Evolutionary conservation across 2,797 vertebrate species (phyloP).

Genomic region (Aldrovandia affinis): DNA sequence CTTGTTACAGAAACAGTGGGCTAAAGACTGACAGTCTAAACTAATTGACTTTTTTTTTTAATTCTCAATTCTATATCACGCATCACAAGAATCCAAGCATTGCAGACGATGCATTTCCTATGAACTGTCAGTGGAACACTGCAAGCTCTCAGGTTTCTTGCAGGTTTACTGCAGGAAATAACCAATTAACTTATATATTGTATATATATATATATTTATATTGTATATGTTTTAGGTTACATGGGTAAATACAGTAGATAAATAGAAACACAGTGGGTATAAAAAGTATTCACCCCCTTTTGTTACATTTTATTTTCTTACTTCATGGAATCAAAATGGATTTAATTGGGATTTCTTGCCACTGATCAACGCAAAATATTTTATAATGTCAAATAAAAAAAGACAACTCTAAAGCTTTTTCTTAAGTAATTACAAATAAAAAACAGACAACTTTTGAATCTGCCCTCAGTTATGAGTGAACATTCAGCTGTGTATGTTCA

Average conservation of each 20-base stretch:
- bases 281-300: too few relatives aligned
- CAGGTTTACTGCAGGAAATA: neutral
- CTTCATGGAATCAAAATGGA: too few relatives aligned
- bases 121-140: neutral
- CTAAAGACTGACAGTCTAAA: conserved; percentile 14
- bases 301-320: too few relatives aligned
- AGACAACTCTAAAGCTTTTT: too few relatives aligned
- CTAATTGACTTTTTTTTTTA: too few relatives aligned
- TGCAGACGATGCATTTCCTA: neutral
- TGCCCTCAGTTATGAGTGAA: neutral
- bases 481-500: too few relatives aligned
- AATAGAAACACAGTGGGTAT: neutral
- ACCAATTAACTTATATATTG: neutral
- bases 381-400: too few relatives aligned
- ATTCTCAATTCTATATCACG: neutral
- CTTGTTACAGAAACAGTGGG: neutral
- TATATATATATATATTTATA: too few relatives aligned
- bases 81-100: neutral
- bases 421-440: too few relatives aligned
- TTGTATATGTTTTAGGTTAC: neutral
- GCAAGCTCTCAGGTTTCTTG: neutral
- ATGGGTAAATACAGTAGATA: neutral
- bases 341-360: too few relatives aligned
- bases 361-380: too few relatives aligned
- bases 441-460: too few relatives aligned